Evolutionary conservation across 2,888 invertebrate species (phyloP), one percentile per base, ranked within the genome.

Genomic region (Pelosia muscerda): DNA sequence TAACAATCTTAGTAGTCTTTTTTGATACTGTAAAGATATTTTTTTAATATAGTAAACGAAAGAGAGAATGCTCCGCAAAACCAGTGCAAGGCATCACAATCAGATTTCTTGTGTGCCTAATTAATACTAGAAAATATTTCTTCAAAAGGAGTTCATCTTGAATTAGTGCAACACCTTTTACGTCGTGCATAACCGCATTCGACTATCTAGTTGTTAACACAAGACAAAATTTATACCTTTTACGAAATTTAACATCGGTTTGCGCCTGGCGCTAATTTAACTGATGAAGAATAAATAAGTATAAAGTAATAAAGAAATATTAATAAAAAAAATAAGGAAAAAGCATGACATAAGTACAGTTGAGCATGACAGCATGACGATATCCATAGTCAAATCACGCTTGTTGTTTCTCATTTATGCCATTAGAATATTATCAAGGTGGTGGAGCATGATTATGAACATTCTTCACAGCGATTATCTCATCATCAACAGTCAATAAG

Each of bases 401-500:
- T 15, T 15, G 38, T 3, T 13, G 38, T 38, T 38, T 15, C 15
- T 15, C 38, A 38, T 9, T 2, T 38, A 38, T 6, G 19, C n/a
- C 4, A 15, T 28, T 28, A 62, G 0, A 8, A 38, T 0, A 5
- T n/a, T n/a, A n/a, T n/a, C 38, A 58, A 31, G 61, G 57, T 26
- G 54, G 57, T 19, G 72, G 65, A 9, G 63, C 34, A 31, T 75
- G 73, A 38, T 72, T 71, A 38, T 76, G 76, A 2, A 42, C 4
- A 25, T 64, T 67, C 13, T 68, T 67, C 0, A 56, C 25, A 55
- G 53, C 54, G 1, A 71, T 10, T 10, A 73, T 61, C 0, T 74
- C 64, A 22, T 85, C 77, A 0, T 76, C 75, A 1, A 83, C 25
- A 0, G 87, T 88, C 25, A 74, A 68, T 0, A 88, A 34, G 4